Evolutionary conservation across 2,888 invertebrate genomes (phyloP), one percentile per base, ranked within the genome.

Genomic region (Sipha maydis): DNA sequence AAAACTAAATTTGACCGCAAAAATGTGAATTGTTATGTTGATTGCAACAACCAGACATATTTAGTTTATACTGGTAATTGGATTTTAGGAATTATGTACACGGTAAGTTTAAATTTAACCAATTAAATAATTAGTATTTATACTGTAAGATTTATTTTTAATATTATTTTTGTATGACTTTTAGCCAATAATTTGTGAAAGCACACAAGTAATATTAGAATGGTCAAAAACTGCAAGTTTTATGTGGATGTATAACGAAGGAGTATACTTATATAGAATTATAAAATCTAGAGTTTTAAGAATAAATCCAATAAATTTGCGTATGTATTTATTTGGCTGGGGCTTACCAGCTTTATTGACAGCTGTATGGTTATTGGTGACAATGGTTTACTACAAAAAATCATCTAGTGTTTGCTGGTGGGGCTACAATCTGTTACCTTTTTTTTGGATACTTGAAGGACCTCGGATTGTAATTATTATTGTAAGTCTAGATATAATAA

Each of bases 161-260:
- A 48, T 48, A 14, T 48, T 48, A 14, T 14, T 48, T 48, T 41
- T 11, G 11, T 14, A 48, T 71, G 85, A 89, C 85, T 90, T 89
- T 8, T 92, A 98, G 97, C 95, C 95, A 0, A 94, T 95, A 83
- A 91, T 98, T 0, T 98, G 98, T 91, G 96, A 97, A 91, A 93
- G 94, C 0, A 94, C 95, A 83, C 96, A 96, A 92, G 93, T 96
- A 0, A 92, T 97, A 1, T 92, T 98, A 90, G 99, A 99, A 91
- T 98, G 97, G 91, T 95, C 96, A 0, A 95, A 96, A 90, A 96
- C 97, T 0, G 96, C 96, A 0, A 97, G 97, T 94, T 98, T 98
- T 91, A 95, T 96, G 94, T 99, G 99, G 98, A 98, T 98, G 97
- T 96, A 98, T 91, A 95, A 98, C 85, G 98, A 99, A 92, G 98